phyloP scores from a whole-genome alignment of 2,888 invertebrate genomes.

The Entomobrya multifasciata region DNA sequence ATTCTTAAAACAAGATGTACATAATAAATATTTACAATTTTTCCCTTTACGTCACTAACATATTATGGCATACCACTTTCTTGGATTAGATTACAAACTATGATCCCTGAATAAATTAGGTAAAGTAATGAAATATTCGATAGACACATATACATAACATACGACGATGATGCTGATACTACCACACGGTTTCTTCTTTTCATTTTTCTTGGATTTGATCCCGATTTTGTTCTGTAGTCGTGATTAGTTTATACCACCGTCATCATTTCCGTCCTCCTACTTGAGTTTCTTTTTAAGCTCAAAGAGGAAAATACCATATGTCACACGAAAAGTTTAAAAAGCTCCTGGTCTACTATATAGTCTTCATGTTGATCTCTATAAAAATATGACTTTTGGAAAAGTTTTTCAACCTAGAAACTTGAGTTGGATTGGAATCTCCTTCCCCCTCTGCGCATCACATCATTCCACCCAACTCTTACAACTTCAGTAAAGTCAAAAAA shows the following conservation, averaged over 20 bases:
- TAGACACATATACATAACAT: no score
- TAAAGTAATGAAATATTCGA: not conserved
- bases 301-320: conserved; percentile 13
- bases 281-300: not conserved
- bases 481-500: conserved; percentile 10
- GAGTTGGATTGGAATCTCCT: not conserved
- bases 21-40: conserved; percentile 38
- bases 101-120: conserved; percentile 16
- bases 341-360: not conserved
- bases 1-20: not conserved
- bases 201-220: conserved; percentile 52
- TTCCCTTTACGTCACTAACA: conserved; percentile 10
- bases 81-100: conserved; percentile 27
- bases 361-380: conserved; percentile 9
- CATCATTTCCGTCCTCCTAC: not conserved
- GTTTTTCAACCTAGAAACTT: conserved; percentile 6
- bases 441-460: not conserved
- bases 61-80: conserved; percentile 6
- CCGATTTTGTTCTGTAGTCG: conserved; percentile 12
- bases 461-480: not conserved
- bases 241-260: conserved; percentile 7
- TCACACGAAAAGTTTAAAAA: conserved; percentile 25
- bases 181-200: no score
- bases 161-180: conserved; percentile 2
- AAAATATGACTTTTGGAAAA: not conserved